A percentile compares a stretch with the other conserved stretches of the same genome.
Evolutionary conservation across 2,797 vertebrate genomes (phyloP).

Genomic region (Notoglanidium macrostoma): DNA sequence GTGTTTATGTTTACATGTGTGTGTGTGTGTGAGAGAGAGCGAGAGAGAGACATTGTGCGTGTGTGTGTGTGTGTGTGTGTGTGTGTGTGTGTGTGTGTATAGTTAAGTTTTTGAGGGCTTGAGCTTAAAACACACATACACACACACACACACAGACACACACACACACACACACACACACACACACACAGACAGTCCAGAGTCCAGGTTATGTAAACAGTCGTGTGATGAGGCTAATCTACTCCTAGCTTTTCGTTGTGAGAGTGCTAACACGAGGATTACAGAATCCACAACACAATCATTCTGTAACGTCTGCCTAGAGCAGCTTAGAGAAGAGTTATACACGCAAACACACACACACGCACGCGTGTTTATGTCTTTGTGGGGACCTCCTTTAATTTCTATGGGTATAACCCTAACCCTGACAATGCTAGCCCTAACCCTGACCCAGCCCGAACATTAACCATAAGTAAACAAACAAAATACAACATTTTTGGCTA

Average conservation of each 20-base stretch:
- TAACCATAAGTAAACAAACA: too few species aligned
- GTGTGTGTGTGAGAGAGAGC: conserved; percentile 63
- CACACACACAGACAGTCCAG: conserved; percentile 11
- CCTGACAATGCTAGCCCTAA: too few species aligned
- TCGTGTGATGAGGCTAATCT: conserved; percentile 25
- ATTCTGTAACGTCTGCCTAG: conserved; percentile 5
- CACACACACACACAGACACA: not conserved
- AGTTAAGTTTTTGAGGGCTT: not conserved
- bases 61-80: conserved; percentile 11
- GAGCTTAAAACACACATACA: not conserved
- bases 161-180: conserved; percentile 7
- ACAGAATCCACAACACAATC: conserved; percentile 31
- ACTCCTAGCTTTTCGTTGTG: conserved; percentile 27
- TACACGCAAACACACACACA: conserved; percentile 19
- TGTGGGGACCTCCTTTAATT: too few species aligned
- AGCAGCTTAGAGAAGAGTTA: conserved; percentile 33
- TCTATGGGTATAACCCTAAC: too few species aligned
- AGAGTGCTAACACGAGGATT: conserved; percentile 29
- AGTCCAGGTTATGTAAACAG: conserved; percentile 9
- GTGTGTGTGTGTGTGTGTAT: not conserved
- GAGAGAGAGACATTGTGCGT: conserved; percentile 46
- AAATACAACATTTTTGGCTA: too few species aligned
- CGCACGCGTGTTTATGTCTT: conserved; percentile 5
- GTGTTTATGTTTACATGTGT: conserved; percentile 69
- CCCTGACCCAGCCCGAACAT: too few species aligned